These are phyloP conservation scores for Cetonia aurata DNA, from an alignment of 2,888 invertebrate species.

Conservation along the genomic window DNA sequence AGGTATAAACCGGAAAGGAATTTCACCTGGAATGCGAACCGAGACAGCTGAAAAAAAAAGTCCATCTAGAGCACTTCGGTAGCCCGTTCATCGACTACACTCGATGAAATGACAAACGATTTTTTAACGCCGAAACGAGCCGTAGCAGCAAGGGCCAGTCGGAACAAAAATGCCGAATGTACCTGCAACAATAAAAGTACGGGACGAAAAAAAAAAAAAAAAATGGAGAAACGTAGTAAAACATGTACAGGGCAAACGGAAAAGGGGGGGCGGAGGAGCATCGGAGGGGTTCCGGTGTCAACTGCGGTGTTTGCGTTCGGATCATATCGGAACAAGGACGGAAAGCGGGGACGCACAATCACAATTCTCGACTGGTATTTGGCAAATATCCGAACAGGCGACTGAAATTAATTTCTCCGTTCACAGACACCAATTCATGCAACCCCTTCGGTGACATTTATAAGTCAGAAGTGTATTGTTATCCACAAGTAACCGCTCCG, in stretches of 20 bases:
- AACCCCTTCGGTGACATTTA: constrained; percentile 66
- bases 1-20: constrained; percentile 40
- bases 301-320: constrained; percentile 39
- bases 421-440: constrained; percentile 66
- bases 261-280: constrained; percentile 8
- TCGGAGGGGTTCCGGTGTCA: constrained; percentile 38
- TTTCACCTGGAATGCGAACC: constrained; percentile 43
- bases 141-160: not conserved
- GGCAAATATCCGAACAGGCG: constrained; percentile 65
- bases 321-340: constrained; percentile 44
- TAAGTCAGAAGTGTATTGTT: constrained; percentile 67
- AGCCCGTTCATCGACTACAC: constrained; percentile 29
- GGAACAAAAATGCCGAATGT: constrained; percentile 34
- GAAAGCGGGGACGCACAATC: constrained; percentile 39
- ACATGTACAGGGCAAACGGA: constrained; percentile 39
- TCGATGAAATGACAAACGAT: constrained; percentile 39
- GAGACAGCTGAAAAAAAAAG: constrained; percentile 37
- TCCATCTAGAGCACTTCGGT: constrained; percentile 11
- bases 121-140: constrained; percentile 19
- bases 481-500: constrained; percentile 64
- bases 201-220: constrained; percentile 12
- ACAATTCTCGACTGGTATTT: constrained; percentile 61
- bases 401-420: constrained; percentile 66
- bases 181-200: constrained; percentile 39
- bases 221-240: constrained; percentile 34